Evolutionary conservation across 2,113 vertebrate species (phyloP), one percentile per base, ranked within the genome.

Genomic region (Puffinus mauretanicus): DNA sequence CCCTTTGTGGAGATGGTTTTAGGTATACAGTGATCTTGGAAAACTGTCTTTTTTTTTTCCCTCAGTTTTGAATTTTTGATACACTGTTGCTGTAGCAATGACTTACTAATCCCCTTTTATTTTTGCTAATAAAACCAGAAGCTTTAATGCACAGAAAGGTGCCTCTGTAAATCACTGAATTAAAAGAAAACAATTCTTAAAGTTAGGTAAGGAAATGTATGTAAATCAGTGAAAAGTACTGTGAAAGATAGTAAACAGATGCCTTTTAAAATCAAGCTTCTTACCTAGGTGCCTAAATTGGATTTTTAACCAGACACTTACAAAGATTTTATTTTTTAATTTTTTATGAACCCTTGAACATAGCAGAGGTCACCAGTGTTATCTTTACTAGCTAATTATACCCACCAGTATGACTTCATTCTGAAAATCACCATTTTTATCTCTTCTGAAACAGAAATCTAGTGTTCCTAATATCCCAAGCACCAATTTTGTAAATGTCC

Each of bases 1-100:
- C 70, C 79, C 29, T 95, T 97, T 95, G 75, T 96, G 76, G 92
- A 94, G 83, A 65, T 82, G 36, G 67, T 91, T 96, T 93, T 80
- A 71, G 27, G n/a, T 94, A 82, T 80, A 70, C 66, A 79, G 54
- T 72, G 57, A 93, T 94, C 65, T 76, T 73, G 34, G 42, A 86
- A 78, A 94, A 71, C 30, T 62, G 5, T 70, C 7, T 13, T 10
- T 29, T 25, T 42, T 15, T 34, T 25, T 55, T 75, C 40, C 32
- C 70, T 73, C 46, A 32, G 8, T 84, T 94, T 38, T 97, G 44
- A 92, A 91, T 96, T 84, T 87, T 44, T 66, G 58, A 82, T 64
- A 22, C 78, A 80, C 64, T 90, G 38, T 94, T 95, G 82, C 93
- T 67, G 30, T 90, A 86, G 19, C 70, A 78, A 40, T 60, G n/a